Base-by-base conservation (phyloP, 2,113 vertebrate genomes). In the Bombycilla garrulus region DNA sequence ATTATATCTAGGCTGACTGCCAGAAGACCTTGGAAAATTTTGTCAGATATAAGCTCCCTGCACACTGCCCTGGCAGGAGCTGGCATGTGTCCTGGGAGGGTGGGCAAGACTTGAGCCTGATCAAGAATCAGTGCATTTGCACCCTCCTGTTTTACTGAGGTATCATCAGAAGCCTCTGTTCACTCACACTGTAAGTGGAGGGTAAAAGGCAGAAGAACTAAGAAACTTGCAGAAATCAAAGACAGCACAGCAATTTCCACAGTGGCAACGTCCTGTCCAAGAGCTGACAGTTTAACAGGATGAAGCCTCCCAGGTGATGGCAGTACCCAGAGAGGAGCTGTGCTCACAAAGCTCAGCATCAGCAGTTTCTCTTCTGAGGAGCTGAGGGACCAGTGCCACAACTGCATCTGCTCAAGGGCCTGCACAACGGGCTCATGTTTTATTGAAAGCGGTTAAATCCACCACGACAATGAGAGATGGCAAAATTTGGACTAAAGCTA, bases 201-300 rank as follows among this genome's bases (percentile, higher is more conserved):
- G 10, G 4, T 47, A 1, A 18, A 74, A 58, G 1, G 8, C 2
- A n/a, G 53, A 35, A 74, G 26, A 71, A 19, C 5, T 3, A 3
- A 45, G 66, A 28, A 31, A 70, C 47, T 8, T 22, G 10, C 25
- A 25, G 28, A 47, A 50, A 15, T 35, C 18, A 33, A 28, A 73
- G 54, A 3, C 3, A 36, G 24, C 28, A 3, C 6, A 42, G 47
- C 12, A 23, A 0, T 67, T 48, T 33, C 47, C 38, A 13, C 26
- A 23, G 5, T 2, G 38, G 2, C n/a, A 29, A 0, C 0, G 24
- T 16, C 23, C 36, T 65, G 3, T 4, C 25, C 8, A 1, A 12
- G 28, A 31, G 24, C 38, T 87, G 81, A 2, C 2, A 16, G 11
- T 15, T 10, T 20, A 15, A 16, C 14, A 25, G 2, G 2, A 4